A percentile compares a stretch with the other conserved stretches of the same genome.
Evolutionary conservation across 2,113 vertebrate genomes (phyloP).

Genomic region (Capra hircus): DNA sequence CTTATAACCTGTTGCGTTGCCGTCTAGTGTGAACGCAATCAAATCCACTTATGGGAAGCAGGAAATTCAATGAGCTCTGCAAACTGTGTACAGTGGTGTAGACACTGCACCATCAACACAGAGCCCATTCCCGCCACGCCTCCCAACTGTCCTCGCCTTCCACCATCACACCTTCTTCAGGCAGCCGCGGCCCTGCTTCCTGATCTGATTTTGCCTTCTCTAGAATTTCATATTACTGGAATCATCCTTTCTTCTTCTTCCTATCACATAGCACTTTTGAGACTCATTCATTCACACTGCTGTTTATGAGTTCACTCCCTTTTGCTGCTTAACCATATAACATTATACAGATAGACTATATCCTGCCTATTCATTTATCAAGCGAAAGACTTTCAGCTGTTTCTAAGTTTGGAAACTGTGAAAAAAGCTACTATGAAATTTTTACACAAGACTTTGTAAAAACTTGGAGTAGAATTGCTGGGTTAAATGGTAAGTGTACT

Average conservation of each 20-base stretch:
- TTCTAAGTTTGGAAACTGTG: background rate
- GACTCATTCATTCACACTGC: background rate
- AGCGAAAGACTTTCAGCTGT: background rate
- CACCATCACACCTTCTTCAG: background rate
- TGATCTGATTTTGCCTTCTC: background rate
- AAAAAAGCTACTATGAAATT: background rate
- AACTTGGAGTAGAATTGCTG: background rate
- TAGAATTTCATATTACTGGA: background rate
- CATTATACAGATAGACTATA: background rate
- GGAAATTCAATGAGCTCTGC: background rate
- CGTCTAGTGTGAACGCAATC: background rate
- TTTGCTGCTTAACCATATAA: background rate
- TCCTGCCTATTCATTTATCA: background rate
- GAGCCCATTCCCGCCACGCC: background rate
- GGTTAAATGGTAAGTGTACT: background rate
- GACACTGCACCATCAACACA: background rate
- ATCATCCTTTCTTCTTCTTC: background rate
- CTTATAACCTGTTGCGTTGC: background rate
- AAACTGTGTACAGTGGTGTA: background rate
- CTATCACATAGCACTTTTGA: background rate
- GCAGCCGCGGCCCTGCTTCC: background rate
- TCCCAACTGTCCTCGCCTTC: too few relatives aligned
- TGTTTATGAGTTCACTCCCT: background rate
- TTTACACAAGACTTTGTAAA: background rate
- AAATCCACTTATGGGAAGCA: background rate